A percentile compares a stretch with the other conserved stretches of the same genome.
Evolutionary conservation across 2,797 vertebrate genomes (phyloP).

Genomic region (Clarias laeviceps): DNA sequence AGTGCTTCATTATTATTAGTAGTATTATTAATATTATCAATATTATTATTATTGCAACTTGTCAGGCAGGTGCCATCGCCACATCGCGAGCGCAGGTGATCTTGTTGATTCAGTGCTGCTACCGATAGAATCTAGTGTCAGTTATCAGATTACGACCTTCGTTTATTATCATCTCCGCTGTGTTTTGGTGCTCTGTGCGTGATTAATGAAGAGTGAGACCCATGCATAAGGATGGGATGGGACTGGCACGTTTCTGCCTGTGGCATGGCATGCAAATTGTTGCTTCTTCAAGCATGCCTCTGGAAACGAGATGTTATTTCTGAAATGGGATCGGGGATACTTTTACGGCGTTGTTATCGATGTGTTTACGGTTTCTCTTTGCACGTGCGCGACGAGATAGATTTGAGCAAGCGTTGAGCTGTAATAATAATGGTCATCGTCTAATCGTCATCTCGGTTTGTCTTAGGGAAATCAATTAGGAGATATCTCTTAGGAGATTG

Average conservation of each 20-base stretch:
- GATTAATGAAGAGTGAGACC: neutral
- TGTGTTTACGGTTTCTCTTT: neutral
- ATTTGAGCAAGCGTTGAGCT: neutral
- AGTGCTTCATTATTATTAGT: neutral
- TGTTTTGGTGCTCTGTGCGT: neutral
- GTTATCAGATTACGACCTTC: conserved; percentile 5
- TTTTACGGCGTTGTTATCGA: conserved; percentile 11
- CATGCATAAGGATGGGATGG: neutral
- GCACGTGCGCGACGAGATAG: neutral
- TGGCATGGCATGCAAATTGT: conserved; percentile 6
- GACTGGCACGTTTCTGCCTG: neutral
- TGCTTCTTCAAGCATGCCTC: neutral
- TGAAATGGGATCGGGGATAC: neutral
- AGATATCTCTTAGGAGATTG: neutral
- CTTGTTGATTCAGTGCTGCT: conserved; percentile 33
- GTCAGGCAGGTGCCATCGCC: conserved; percentile 37
- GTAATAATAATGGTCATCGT: neutral
- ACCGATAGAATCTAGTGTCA: neutral
- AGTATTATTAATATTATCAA: neutral
- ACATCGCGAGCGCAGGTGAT: conserved; percentile 12
- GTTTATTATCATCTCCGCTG: neutral
- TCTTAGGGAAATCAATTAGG: conserved; percentile 10
- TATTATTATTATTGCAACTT: neutral
- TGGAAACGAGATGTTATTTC: neutral
- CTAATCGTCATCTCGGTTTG: neutral